A percentile compares a stretch with the other conserved stretches of the same genome.
These are phyloP conservation scores for Struthidea cinerea DNA, from an alignment of 2,113 vertebrate species.

Conservation along the genomic window DNA sequence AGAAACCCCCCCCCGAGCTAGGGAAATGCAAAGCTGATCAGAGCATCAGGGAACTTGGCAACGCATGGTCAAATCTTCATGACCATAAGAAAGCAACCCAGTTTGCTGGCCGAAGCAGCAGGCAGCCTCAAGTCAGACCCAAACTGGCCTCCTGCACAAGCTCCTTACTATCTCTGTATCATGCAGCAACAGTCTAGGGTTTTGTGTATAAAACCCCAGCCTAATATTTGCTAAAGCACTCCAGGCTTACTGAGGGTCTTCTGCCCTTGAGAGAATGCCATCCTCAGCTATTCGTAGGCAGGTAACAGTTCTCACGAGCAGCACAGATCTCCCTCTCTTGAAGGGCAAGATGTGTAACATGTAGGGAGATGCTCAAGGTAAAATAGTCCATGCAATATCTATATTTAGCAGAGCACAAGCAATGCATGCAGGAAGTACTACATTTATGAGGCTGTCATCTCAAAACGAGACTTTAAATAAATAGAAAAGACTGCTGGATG, in stretches of 20 bases:
- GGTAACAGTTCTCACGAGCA: not conserved
- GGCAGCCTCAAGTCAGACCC: not conserved
- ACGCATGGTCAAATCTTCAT: accelerated
- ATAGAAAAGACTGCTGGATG: not conserved
- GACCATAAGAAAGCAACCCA: not conserved
- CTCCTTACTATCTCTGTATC: not conserved
- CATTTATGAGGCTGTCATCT: not conserved
- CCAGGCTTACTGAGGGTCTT: not conserved
- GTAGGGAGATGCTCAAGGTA: not conserved
- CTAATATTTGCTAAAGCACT: not conserved
- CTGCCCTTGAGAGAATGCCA: not conserved
- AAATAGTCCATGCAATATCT: not conserved
- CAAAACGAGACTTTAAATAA: not conserved
- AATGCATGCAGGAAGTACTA: not conserved
- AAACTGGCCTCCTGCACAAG: not conserved
- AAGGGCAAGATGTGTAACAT: not conserved
- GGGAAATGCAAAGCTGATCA: not conserved
- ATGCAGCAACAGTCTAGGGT: not conserved
- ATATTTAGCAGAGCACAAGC: not conserved
- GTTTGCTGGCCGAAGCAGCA: not conserved
- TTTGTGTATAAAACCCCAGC: not conserved
- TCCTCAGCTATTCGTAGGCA: not conserved
- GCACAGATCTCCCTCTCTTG: not conserved
- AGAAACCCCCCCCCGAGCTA: not conserved
- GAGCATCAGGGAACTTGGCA: not conserved